Evolutionary conservation across 2,797 vertebrate species (phyloP), one percentile per base, ranked within the genome.

Genomic region (Danio jaintianensis): DNA sequence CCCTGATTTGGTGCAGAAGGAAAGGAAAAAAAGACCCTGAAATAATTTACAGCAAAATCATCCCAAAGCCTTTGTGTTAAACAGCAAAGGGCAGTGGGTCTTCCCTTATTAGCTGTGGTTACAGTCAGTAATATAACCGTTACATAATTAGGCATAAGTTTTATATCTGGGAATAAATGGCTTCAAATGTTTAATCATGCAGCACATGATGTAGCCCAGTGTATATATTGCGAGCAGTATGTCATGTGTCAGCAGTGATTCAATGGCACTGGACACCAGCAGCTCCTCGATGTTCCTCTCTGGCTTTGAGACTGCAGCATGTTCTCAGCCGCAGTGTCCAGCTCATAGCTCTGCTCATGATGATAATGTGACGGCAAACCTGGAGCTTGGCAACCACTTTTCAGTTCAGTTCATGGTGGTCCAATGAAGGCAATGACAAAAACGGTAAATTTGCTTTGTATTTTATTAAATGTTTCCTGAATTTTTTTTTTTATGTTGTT

Each of bases 1-100:
- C 88, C 85, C 89, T 85, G 87, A 91, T 93, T 91, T 92, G 90
- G 88, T 91, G 92, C 92, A 92, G 90, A 91, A 88, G 89, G 83
- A 86, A 84, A 59, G 78, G 74, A 86, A 79, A 88, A n/a, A 85
- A 80, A 68, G 84, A 52, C 42, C 76, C 53, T 75, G 62, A 55
- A 56, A 75, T 63, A 64, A 73, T 74, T 53, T 62, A 77, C 63
- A 82, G 22, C 53, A 79, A 58, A 45, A 66, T 78, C 68, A 66
- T 55, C 38, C 48, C 15, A 18, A 82, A 71, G 48, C 42, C 67
- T 78, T 68, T 61, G 56, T 70, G 67, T 79, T 43, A 55, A 66
- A 71, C 18, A 62, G 47, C 4, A 71, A 71, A 58, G 52, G 59
- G 48, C 48, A 71, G 53, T 59, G 16, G 48, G 64, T 47, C 29